Evolutionary conservation across 2,113 vertebrate genomes (phyloP).

Genomic region (Astatoreochromis straeleni): DNA sequence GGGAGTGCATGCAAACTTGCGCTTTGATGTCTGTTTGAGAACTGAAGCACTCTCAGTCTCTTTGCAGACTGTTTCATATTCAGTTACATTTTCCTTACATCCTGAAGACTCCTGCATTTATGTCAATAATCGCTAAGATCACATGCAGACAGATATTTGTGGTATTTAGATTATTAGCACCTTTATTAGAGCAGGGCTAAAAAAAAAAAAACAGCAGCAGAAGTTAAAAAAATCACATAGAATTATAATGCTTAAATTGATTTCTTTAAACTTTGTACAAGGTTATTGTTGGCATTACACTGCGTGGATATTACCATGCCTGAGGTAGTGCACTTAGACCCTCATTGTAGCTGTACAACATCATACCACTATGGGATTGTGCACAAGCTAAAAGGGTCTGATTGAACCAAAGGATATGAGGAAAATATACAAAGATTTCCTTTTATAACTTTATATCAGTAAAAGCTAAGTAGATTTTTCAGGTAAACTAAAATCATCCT

Average conservation of each 20-base stretch:
- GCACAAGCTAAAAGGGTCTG: not conserved
- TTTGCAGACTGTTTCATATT: slow-evolving; percentile 50
- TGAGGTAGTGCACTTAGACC: not conserved
- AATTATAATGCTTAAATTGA: not conserved
- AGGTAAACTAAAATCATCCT: not conserved
- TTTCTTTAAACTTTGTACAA: not conserved
- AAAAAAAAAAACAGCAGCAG: not conserved
- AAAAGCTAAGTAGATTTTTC: not conserved
- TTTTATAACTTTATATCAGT: not conserved
- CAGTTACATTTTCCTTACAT: slow-evolving; percentile 53
- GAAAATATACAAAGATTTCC: not conserved
- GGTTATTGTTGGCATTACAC: not conserved
- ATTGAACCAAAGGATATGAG: not conserved
- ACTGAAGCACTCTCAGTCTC: slow-evolving; percentile 17
- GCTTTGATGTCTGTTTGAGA: slow-evolving; percentile 20
- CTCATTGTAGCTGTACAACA: not conserved
- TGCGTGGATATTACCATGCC: not conserved
- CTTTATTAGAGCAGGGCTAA: slow-evolving; percentile 14
- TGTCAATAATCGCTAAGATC: slow-evolving; percentile 43
- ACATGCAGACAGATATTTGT: slow-evolving; percentile 16
- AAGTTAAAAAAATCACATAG: fast-evolving
- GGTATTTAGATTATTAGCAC: slow-evolving; percentile 37
- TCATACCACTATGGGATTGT: not conserved
- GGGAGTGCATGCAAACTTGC: not conserved
- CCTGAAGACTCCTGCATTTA: slow-evolving; percentile 14